A percentile compares a stretch with the other conserved stretches of the same genome.
These are phyloP conservation scores for Pararge aegeria DNA, from an alignment of 1,140 invertebrate genomes.

Conservation along the genomic window DNA sequence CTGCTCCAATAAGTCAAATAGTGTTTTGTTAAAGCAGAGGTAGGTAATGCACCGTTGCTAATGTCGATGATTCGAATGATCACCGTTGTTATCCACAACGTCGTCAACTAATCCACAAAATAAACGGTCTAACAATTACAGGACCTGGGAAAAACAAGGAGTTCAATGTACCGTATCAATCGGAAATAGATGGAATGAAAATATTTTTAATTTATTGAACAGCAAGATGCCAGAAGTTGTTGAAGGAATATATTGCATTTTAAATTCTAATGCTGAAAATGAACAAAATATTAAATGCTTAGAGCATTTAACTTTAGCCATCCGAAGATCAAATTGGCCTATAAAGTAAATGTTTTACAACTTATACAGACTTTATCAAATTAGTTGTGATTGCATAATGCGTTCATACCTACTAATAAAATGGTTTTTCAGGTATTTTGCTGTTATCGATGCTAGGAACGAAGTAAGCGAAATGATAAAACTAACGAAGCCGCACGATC, in stretches of 20 bases:
- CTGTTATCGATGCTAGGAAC: conserved; percentile 16
- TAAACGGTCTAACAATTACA: neutral
- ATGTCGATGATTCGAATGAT: too few relatives aligned
- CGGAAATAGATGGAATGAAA: conserved; percentile 1
- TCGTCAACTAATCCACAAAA: too few relatives aligned
- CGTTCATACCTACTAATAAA: too few relatives aligned
- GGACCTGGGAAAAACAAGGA: conserved; percentile 15
- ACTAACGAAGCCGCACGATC: neutral
- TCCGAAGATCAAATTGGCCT: neutral
- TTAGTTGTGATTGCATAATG: too few relatives aligned
- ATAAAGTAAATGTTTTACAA: conserved; percentile 20
- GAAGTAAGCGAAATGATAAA: neutral
- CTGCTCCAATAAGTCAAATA: neutral
- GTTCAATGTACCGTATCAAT: neutral
- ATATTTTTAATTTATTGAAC: conserved; percentile 3
- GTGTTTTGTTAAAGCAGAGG: conserved; percentile 11
- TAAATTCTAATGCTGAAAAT: neutral
- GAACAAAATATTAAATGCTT: conserved; percentile 4
- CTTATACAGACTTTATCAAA: too few relatives aligned
- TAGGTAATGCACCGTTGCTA: neutral
- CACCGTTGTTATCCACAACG: neutral
- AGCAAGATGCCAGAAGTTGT: neutral
- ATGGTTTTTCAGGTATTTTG: conserved; percentile 42
- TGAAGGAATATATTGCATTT: conserved; percentile 22
- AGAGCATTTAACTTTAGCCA: conserved; percentile 1